Percentiles rank a stretch among this genome's conserved stretches.
These are phyloP conservation scores for Rhopalosiphum maidis DNA, from an alignment of 1,140 invertebrate genomes.

Conservation along the genomic window DNA sequence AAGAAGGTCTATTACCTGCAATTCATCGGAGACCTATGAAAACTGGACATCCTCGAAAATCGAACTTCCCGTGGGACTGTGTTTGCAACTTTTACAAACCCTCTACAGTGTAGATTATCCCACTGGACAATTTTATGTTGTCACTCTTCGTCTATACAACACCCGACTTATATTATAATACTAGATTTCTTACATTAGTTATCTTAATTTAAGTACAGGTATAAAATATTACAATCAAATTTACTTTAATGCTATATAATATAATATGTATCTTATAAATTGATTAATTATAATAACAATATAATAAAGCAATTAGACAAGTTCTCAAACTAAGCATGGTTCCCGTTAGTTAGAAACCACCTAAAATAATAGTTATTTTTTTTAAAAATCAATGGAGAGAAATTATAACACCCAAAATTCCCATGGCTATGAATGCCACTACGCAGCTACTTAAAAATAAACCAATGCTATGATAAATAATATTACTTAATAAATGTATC, in stretches of 20 bases:
- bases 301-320: too few species aligned
- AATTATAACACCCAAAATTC: background rate
- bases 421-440: too few species aligned
- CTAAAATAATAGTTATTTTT: background rate
- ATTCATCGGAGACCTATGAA: constrained; percentile 57
- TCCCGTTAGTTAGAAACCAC: background rate
- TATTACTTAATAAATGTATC: background rate
- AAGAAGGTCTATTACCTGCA: constrained; percentile 44
- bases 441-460: background rate
- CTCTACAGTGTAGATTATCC: background rate
- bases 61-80: constrained; percentile 47
- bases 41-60: constrained; percentile 54
- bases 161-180: constrained; percentile 1
- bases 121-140: constrained; percentile 30
- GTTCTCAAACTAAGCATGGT: too few species aligned
- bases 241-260: background rate
- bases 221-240: background rate
- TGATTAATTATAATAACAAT: too few species aligned
- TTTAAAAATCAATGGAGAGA: too few species aligned
- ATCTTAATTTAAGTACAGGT: background rate
- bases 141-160: background rate
- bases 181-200: background rate
- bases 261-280: too few species aligned
- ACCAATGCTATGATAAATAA: background rate
- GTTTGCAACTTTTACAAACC: constrained; percentile 13